Evolutionary conservation across 2,113 vertebrate species (phyloP).

Genomic region (Lanius ludovicianus): DNA sequence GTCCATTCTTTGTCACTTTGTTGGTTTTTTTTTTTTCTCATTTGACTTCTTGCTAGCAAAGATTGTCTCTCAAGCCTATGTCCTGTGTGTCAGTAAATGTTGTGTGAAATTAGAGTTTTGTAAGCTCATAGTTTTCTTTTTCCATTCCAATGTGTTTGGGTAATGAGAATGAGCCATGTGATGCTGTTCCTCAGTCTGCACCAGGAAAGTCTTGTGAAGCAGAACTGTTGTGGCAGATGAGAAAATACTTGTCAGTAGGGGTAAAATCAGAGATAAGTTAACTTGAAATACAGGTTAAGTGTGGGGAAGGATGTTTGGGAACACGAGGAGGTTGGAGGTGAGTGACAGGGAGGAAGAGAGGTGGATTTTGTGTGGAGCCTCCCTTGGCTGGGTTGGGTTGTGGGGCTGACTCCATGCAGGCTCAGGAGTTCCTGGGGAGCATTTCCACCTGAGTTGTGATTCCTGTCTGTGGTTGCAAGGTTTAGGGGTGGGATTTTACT

Average conservation of each 20-base stretch:
- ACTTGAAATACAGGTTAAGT: neutral
- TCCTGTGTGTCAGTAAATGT: neutral
- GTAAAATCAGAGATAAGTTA: neutral
- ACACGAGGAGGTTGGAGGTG: neutral
- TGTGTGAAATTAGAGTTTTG: conserved; percentile 12
- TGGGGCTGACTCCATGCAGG: neutral
- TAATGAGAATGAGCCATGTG: neutral
- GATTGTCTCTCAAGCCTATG: neutral
- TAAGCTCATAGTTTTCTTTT: neutral
- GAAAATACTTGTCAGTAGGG: neutral
- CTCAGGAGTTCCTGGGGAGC: accelerated
- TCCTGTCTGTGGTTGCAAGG: neutral
- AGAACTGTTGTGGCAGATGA: neutral
- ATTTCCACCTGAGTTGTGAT: neutral
- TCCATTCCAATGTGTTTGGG: neutral
- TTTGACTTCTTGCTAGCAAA: neutral
- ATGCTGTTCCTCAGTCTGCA: neutral
- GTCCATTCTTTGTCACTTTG: neutral
- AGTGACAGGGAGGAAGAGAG: neutral
- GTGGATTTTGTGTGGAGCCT: neutral
- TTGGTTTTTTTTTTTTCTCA: neutral
- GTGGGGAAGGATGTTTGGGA: neutral
- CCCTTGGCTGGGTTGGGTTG: neutral
- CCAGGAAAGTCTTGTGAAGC: neutral
- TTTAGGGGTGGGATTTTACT: neutral